Percentiles rank a stretch among this genome's conserved stretches.
Evolutionary conservation across 2,888 invertebrate species (phyloP).

Genomic region (Tridacna gigas): DNA sequence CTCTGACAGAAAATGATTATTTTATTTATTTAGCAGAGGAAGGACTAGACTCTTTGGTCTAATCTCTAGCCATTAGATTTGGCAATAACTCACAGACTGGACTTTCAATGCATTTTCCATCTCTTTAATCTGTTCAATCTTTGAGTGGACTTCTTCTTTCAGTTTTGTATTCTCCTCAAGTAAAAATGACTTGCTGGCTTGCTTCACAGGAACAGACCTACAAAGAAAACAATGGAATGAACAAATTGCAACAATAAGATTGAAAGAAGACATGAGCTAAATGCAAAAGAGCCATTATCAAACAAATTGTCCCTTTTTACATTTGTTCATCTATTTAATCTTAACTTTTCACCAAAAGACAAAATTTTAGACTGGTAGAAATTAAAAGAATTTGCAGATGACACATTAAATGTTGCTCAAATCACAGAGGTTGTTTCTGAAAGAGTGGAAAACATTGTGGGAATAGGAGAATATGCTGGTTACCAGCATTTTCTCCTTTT

Average conservation of each 20-base stretch:
- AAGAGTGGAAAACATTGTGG: too few relatives aligned
- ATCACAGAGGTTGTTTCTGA: not conserved
- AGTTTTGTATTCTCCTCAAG: conserved; percentile 6
- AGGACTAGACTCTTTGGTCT: too few relatives aligned
- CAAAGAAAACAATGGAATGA: not conserved
- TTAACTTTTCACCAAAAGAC: not conserved
- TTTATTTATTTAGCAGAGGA: too few relatives aligned
- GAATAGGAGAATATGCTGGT: too few relatives aligned
- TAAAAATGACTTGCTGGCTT: not conserved
- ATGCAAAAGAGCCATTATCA: not conserved
- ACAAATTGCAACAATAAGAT: not conserved
- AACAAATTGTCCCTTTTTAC: not conserved
- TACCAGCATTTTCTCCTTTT: too few relatives aligned
- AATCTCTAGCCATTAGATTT: too few relatives aligned
- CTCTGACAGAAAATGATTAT: too few relatives aligned
- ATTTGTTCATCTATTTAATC: not conserved
- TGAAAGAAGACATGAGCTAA: not conserved
- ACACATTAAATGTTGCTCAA: not conserved
- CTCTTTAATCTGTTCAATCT: conserved; percentile 10
- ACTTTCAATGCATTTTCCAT: not conserved
- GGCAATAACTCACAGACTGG: not conserved
- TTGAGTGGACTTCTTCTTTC: not conserved
- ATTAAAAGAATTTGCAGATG: not conserved
- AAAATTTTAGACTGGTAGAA: not conserved
- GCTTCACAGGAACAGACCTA: not conserved